These are phyloP conservation scores for Drosophila neotestacea DNA, from an alignment of 2,888 invertebrate genomes.

Conservation along the genomic window DNA sequence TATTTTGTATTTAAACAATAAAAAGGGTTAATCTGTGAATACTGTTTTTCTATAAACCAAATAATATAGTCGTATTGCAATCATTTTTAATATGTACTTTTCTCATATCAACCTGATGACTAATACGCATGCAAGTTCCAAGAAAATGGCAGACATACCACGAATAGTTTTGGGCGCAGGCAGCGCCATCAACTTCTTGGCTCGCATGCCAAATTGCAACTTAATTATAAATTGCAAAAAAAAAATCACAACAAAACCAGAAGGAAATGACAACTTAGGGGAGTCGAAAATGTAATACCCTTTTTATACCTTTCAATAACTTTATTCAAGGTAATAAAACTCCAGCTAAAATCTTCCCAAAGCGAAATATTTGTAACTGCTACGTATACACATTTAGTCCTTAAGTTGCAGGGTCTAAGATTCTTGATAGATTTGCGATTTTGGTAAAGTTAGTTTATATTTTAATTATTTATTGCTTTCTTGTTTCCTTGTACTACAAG, in stretches of 20 bases:
- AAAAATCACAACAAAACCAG: constrained; percentile 28
- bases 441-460: no score
- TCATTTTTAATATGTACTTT: constrained; percentile 38
- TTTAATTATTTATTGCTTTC: no score
- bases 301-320: background rate
- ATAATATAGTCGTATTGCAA: constrained; percentile 46
- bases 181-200: constrained; percentile 60
- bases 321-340: no score
- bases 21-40: constrained; percentile 10
- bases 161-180: constrained; percentile 72
- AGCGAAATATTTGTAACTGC: no score
- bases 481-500: no score
- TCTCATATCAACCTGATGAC: constrained; percentile 63
- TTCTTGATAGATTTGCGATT: no score
- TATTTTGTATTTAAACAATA: background rate
- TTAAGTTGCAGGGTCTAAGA: no score
- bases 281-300: constrained; percentile 17
- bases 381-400: no score
- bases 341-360: no score
- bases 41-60: constrained; percentile 11
- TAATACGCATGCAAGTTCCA: constrained; percentile 79
- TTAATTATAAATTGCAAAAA: constrained; percentile 79
- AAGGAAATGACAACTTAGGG: constrained; percentile 2
- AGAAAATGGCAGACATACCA: constrained; percentile 73
- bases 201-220: constrained; percentile 80